These are phyloP conservation scores for Dicaeum eximium DNA, from an alignment of 2,113 vertebrate species.

Conservation along the genomic window DNA sequence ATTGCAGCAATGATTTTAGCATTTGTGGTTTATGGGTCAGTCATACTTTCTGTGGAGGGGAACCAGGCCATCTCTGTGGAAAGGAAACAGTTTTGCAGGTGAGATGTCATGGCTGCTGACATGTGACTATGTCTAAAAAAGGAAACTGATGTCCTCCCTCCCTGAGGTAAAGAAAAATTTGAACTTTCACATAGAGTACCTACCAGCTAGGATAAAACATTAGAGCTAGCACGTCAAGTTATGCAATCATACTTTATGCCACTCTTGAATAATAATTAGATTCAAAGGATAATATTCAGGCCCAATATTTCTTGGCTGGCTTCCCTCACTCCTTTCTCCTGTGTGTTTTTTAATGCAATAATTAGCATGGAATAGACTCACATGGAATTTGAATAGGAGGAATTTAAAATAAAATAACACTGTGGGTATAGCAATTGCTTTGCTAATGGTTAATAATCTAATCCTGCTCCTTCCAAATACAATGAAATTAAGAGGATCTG, in stretches of 20 bases:
- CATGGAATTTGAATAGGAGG: neutral
- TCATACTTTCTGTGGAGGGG: neutral
- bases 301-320: neutral
- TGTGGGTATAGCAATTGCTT: neutral
- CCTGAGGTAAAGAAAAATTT: neutral
- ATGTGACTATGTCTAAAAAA: neutral
- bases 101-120: neutral
- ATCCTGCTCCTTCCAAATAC: neutral
- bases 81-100: neutral
- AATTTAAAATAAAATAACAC: neutral
- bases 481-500: neutral
- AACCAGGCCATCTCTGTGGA: neutral
- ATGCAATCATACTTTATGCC: neutral
- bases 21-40: neutral
- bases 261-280: neutral
- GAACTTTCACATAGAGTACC: neutral
- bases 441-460: neutral
- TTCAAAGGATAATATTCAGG: neutral
- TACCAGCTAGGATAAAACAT: neutral
- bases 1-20: neutral
- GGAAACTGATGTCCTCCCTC: neutral
- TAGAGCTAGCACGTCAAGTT: neutral
- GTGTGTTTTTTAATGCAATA: neutral
- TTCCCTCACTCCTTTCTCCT: neutral
- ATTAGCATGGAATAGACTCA: neutral